Percentiles rank a stretch among this genome's conserved stretches.
phyloP scores from a whole-genome alignment of 2,113 vertebrate genomes.

The Istiophorus platypterus region DNA sequence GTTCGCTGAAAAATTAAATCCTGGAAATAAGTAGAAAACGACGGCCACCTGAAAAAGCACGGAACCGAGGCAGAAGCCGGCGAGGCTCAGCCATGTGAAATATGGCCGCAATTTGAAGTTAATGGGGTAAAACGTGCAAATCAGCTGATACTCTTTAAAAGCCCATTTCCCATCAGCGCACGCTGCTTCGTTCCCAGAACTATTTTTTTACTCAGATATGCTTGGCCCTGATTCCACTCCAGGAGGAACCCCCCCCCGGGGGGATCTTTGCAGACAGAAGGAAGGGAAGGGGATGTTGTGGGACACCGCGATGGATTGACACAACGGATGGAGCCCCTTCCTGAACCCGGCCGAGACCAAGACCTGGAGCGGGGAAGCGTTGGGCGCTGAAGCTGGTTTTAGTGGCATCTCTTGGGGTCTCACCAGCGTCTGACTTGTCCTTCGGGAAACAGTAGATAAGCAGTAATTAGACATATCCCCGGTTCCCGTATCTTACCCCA shows the following conservation, averaged over 20 bases:
- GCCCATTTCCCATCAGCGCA: slow-evolving; percentile 20
- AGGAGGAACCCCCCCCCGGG: not conserved
- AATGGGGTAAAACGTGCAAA: slow-evolving; percentile 40
- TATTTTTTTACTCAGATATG: slow-evolving; percentile 39
- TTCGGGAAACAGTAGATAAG: slow-evolving; percentile 41
- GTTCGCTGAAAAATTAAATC: no score
- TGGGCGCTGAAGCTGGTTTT: slow-evolving; percentile 20
- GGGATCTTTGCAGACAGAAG: slow-evolving; percentile 59
- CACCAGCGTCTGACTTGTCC: not conserved
- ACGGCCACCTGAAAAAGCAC: not conserved
- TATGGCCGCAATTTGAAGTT: slow-evolving; percentile 16
- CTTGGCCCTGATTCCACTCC: slow-evolving; percentile 12
- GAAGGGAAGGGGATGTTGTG: slow-evolving; percentile 46
- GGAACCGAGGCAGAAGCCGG: not conserved
- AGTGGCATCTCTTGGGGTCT: slow-evolving; percentile 3
- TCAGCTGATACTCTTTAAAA: not conserved
- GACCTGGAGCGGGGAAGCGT: no score
- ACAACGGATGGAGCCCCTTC: slow-evolving; percentile 46
- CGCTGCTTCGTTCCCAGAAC: slow-evolving; percentile 22
- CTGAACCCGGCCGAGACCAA: no score
- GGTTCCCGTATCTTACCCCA: not conserved
- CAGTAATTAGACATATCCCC: slow-evolving; percentile 24
- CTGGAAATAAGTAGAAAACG: not conserved
- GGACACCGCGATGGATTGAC: slow-evolving; percentile 60
- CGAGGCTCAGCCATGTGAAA: not conserved